Base-by-base conservation (phyloP, 2,113 vertebrate genomes). In the Oxyruncus cristatus region DNA sequence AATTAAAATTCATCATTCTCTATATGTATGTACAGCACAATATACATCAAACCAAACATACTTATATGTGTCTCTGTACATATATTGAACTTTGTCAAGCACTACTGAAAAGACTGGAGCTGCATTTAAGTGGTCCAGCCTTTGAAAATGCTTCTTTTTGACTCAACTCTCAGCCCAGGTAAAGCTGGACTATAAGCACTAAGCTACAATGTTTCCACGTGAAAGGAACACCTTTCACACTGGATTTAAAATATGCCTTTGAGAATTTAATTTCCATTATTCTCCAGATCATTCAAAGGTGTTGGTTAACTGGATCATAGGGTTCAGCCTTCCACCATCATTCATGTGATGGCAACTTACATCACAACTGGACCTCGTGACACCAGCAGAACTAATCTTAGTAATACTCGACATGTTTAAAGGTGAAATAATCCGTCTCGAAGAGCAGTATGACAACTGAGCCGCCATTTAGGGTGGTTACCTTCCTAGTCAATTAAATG, bases 311-410 rank as follows among this genome's bases (percentile, higher is more conserved):
- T 47, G 68, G 76, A 96, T 96, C 80, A 93, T 78, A 87, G 62
- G 24, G 41, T 47, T 92, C 52, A 90, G 46, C 58, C 68, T 72
- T 59, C 83, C n/a, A 35, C 80, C 61, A 78, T 58, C 68, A 24
- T 30, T 89, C 56, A 49, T 53, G 39, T 68, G 88, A 89, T 26
- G 26, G 66, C 30, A 84, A 53, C 28, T 81, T 72, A 72, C 22
- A 7, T 76, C 73, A 88, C 32, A 87, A 42, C 3, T 78, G 87
- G 65, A 72, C 58, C 83, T 66, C 8, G 7, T 85, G 73, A 94
- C 88, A 81, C 87, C 73, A 95, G 49, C 17, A 35, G 72, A 88
- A 78, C 68, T 94, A 92, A 97, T 93, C 61, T 89, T 30, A 56
- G 83, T 41, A 84, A 77, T 72, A 68, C 61, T 78, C 83, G 68